phyloP scores from a whole-genome alignment of 2,888 invertebrate species.

The Hofmannophila pseudospretella region DNA sequence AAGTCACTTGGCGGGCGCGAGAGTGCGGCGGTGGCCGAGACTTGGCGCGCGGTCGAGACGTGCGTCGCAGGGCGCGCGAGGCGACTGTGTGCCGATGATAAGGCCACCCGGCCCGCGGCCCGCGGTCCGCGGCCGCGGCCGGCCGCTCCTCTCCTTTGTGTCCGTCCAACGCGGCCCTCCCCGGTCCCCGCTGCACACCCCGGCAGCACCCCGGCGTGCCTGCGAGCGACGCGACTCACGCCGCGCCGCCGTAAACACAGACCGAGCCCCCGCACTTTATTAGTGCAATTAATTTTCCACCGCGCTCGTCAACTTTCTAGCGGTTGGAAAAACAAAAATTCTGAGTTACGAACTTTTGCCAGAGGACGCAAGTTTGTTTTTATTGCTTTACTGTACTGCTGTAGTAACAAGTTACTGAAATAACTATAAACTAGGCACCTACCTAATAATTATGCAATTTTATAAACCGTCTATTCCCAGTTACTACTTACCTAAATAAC shows the following conservation, averaged over 20 bases:
- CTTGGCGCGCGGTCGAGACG: conserved; percentile 27
- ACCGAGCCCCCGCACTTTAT: conserved; percentile 62
- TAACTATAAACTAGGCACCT: too few species aligned
- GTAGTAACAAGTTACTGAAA: too few species aligned
- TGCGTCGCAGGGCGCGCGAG: conserved; percentile 61
- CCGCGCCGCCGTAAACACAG: conserved; percentile 49
- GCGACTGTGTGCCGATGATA: conserved; percentile 71
- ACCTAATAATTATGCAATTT: too few species aligned
- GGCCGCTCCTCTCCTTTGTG: conserved; percentile 75
- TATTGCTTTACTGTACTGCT: too few species aligned
- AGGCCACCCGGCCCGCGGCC: conserved; percentile 59
- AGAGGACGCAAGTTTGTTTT: conserved; percentile 19
- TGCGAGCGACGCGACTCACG: conserved; percentile 31
- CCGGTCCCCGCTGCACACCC: conserved; percentile 40
- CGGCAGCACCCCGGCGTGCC: conserved; percentile 21
- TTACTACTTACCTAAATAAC: too few species aligned
- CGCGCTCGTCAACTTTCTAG: conserved; percentile 46
- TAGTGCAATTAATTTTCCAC: conserved; percentile 60
- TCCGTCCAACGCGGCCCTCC: conserved; percentile 56
- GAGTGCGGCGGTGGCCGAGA: conserved; percentile 15
- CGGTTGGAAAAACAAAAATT: conserved; percentile 24
- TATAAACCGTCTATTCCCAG: too few species aligned
- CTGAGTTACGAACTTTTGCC: conserved; percentile 37
- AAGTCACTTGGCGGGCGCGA: conserved; percentile 29
- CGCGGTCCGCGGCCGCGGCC: conserved; percentile 47